Base-by-base conservation (phyloP, 2,888 invertebrate species). In the Pseudococcus viburni region DNA sequence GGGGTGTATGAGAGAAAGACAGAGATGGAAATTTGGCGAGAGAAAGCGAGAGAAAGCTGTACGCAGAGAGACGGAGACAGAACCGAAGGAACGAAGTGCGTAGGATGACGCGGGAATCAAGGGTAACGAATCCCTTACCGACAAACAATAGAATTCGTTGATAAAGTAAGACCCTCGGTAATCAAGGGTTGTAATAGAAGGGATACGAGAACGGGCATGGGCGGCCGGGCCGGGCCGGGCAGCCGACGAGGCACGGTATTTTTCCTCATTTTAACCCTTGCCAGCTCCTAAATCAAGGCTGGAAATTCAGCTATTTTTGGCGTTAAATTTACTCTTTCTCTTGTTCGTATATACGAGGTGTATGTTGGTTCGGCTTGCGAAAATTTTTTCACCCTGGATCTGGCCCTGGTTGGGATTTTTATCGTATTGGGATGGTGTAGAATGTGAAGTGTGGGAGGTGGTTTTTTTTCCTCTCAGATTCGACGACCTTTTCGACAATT, bases 111-210 rank as follows among this genome's bases (percentile, higher is more conserved):
- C 7, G 22, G 87, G 73, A 48, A 42, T 68, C 68, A 77, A 51
- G 87, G 77, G 87, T 87, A 87, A 87, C 87, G 87, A 87, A 87
- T 87, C 87, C 87, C 87, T 87, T 87, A 87, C 87, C 87, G 87
- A 87, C 87, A 87, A 87, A 87, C 87, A 87, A 87, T 87, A 87
- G 87, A 87, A 87, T 87, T 87, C 87, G 87, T 87, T 87, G 87
- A 87, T 87, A 87, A 87, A 87, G 87, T 87, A 87, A 87, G 87
- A 87, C 87, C 87, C 87, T 87, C 87, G 87, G 87, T 87, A 87
- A 87, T 87, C 87, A 87, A 77, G 87, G 87, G 77, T 87, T 77
- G 87, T 42, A 77, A 48, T 85, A 51, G 84, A 85, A 55, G 55
- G 84, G 33, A 33, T 48, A 55, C 26, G 84, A 51, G 17, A 7